Evolutionary conservation across 2,113 vertebrate species (phyloP).

Genomic region (Dicentrarchus labrax): DNA sequence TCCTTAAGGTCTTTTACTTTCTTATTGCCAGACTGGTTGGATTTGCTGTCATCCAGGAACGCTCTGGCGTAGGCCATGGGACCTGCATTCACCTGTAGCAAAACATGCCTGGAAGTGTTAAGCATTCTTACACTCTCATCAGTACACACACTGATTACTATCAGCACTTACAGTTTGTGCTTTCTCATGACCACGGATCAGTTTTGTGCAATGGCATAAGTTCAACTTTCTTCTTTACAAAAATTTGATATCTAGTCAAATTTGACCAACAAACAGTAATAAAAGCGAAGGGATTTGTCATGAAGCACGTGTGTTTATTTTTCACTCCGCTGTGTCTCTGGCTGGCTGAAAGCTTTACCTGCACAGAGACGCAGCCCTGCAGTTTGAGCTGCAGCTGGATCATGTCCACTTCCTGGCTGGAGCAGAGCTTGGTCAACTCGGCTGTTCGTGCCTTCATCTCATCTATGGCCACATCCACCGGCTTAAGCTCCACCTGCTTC

Average conservation of each 20-base stretch:
- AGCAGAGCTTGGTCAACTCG: slow-evolving; percentile 93
- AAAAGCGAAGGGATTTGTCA: background rate
- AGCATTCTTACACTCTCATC: background rate
- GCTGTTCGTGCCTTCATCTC: slow-evolving; percentile 93
- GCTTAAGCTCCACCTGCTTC: slow-evolving; percentile 93
- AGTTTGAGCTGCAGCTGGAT: slow-evolving; percentile 97
- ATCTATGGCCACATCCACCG: slow-evolving; percentile 95
- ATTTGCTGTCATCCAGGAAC: slow-evolving; percentile 92
- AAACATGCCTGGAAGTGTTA: slow-evolving; percentile 17
- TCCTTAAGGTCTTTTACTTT: slow-evolving; percentile 97
- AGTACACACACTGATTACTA: background rate
- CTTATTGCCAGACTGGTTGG: slow-evolving; percentile 88
- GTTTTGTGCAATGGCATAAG: background rate
- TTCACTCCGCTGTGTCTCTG: too few species aligned
- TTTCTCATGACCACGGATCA: fast-evolving
- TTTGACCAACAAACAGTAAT: too few species aligned
- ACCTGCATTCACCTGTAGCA: slow-evolving; percentile 93
- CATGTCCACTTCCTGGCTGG: slow-evolving; percentile 93
- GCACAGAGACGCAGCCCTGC: slow-evolving; percentile 96
- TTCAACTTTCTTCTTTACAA: background rate
- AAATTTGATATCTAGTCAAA: background rate
- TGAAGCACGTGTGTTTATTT: background rate
- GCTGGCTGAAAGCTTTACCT: slow-evolving; percentile 81
- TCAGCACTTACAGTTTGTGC: background rate
- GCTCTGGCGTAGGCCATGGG: slow-evolving; percentile 97